Percentiles rank a stretch among this genome's conserved stretches.
These are phyloP conservation scores for Epinephelus fuscoguttatus DNA, from an alignment of 2,113 vertebrate genomes.

Conservation along the genomic window DNA sequence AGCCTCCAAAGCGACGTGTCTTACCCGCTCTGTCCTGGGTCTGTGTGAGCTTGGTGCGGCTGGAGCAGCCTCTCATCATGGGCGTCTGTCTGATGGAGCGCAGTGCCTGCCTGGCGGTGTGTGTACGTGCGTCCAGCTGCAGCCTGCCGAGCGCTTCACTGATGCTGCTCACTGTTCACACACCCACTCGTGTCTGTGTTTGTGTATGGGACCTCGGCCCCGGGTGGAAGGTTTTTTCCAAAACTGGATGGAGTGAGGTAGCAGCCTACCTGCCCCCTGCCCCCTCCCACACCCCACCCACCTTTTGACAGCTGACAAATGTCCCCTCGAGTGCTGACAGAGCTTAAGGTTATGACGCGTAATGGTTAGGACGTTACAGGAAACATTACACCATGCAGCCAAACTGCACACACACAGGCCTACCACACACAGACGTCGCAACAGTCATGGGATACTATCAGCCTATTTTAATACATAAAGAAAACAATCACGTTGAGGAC, in stretches of 20 bases:
- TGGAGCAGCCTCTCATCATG: constrained; percentile 86
- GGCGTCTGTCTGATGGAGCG: constrained; percentile 66
- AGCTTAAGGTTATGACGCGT: background rate
- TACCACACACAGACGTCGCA: too few relatives aligned
- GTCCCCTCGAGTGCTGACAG: background rate
- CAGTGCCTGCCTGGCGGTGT: constrained; percentile 20
- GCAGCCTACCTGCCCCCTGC: constrained; percentile 46
- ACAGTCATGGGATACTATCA: too few relatives aligned
- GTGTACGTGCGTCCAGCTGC: constrained; percentile 52
- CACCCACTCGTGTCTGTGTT: constrained; percentile 45
- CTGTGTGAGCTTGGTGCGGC: constrained; percentile 70
- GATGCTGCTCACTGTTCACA: constrained; percentile 57
- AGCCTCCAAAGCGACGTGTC: constrained; percentile 27
- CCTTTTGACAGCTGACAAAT: constrained; percentile 9
- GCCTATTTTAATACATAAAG: background rate
- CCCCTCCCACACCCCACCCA: constrained; percentile 36
- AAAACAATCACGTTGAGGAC: background rate
- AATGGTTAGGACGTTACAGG: background rate
- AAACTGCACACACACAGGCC: background rate
- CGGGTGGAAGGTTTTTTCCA: constrained; percentile 32
- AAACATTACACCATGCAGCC: background rate
- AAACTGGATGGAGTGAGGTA: constrained; percentile 41
- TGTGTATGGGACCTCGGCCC: constrained; percentile 8
- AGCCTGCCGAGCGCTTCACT: constrained; percentile 39
- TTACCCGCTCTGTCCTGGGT: constrained; percentile 78